phyloP scores from a whole-genome alignment of 1,140 invertebrate species.

The Hydropsyche tenuis region DNA sequence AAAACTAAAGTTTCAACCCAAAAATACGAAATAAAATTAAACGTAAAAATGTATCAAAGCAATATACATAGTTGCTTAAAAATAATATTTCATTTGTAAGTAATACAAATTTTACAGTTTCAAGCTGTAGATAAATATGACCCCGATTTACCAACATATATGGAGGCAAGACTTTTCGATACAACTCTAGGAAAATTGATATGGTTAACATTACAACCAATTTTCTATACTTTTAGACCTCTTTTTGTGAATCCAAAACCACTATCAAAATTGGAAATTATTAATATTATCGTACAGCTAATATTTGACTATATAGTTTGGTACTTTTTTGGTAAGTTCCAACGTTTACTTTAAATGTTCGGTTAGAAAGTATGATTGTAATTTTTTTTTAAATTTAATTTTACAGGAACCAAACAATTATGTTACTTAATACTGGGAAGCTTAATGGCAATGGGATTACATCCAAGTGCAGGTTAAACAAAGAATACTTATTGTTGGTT shows the following conservation, averaged over 20 bases:
- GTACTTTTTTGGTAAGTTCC: conserved; percentile 78
- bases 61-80: no score
- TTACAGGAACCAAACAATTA: conserved; percentile 79
- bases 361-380: no score
- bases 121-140: conserved; percentile 95
- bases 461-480: conserved; percentile 89
- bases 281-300: conserved; percentile 89
- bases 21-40: no score
- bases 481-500: no score
- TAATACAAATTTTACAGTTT: conserved; percentile 76
- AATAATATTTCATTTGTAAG: background rate
- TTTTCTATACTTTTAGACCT: conserved; percentile 95
- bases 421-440: conserved; percentile 87
- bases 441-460: conserved; percentile 93
- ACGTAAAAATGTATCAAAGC: no score
- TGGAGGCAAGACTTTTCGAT: conserved; percentile 95
- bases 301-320: conserved; percentile 81
- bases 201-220: conserved; percentile 94
- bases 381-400: conserved; percentile 30
- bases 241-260: conserved; percentile 80
- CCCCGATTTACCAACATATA: conserved; percentile 92
- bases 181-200: conserved; percentile 91
- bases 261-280: conserved; percentile 78
- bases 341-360: background rate
- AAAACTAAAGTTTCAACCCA: no score